Evolutionary conservation across 2,888 invertebrate species (phyloP).

Genomic region (Seladonia tumulorum): DNA sequence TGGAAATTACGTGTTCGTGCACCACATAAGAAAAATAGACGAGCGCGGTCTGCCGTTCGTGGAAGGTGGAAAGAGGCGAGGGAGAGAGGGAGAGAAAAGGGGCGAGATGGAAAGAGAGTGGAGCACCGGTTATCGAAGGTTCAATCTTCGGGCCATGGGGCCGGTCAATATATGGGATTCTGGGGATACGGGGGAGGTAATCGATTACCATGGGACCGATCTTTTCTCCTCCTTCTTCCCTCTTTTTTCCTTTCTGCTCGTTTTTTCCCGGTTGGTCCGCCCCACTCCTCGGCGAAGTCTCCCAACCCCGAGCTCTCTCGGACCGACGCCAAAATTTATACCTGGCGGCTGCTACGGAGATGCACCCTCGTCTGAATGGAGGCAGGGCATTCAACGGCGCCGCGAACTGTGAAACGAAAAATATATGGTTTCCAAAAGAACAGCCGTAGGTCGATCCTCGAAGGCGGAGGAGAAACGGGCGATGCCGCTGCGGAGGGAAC

Average conservation of each 20-base stretch:
- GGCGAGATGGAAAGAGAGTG: constrained; percentile 38
- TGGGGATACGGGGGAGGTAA: constrained; percentile 81
- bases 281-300: constrained; percentile 41
- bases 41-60: constrained; percentile 36
- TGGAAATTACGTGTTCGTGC: constrained; percentile 63
- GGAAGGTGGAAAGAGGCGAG: constrained; percentile 39
- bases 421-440: constrained; percentile 79
- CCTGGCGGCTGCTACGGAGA: constrained; percentile 79
- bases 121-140: constrained; percentile 77
- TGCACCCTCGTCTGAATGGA: constrained; percentile 79
- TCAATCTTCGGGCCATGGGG: constrained; percentile 78
- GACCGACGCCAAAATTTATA: constrained; percentile 81
- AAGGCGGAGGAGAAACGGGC: constrained; percentile 47
- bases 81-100: constrained; percentile 12
- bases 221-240: constrained; percentile 63
- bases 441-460: constrained; percentile 70
- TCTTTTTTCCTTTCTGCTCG: constrained; percentile 46
- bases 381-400: constrained; percentile 79
- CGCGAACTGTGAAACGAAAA: constrained; percentile 81
- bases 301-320: constrained; percentile 55
- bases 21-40: constrained; percentile 64
- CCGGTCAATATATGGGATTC: constrained; percentile 80
- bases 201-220: constrained; percentile 80
- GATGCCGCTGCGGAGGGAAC: constrained; percentile 15
- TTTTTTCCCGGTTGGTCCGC: constrained; percentile 38